Conservation (phyloP, 1,140 invertebrate species). For the Geopemphigus sp. region DNA sequence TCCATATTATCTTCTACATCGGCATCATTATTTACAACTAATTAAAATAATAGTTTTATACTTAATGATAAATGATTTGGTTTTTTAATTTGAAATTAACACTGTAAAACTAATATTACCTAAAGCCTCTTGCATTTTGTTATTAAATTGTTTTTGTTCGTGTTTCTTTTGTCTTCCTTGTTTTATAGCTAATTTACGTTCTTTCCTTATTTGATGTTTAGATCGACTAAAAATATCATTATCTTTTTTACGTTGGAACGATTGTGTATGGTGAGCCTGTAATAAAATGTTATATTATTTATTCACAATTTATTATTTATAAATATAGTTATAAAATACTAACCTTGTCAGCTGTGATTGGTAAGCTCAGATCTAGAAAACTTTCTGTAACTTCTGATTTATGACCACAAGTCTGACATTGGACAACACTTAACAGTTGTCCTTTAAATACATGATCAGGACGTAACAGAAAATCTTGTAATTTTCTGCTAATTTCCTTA, state of each 20-base stretch:
- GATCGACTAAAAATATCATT: slow-evolving; percentile 59
- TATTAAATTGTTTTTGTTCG: slow-evolving; percentile 35
- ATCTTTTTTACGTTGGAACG: slow-evolving; percentile 56
- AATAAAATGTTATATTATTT: background rate
- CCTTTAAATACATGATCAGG: slow-evolving; percentile 75
- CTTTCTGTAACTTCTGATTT: slow-evolving; percentile 83
- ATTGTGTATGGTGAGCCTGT: slow-evolving; percentile 61
- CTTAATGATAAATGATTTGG: background rate
- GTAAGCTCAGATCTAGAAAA: slow-evolving; percentile 91
- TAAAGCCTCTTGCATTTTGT: slow-evolving; percentile 29
- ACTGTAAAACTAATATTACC: slow-evolving; percentile 1
- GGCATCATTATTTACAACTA: slow-evolving; percentile 65
- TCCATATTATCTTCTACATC: slow-evolving; percentile 73
- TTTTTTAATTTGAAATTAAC: background rate
- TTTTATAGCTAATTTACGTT: slow-evolving; percentile 64
- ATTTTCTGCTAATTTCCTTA: slow-evolving; percentile 57
- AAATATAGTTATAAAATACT: slow-evolving; percentile 6
- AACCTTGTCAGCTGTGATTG: slow-evolving; percentile 70
- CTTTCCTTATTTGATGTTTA: slow-evolving; percentile 69
- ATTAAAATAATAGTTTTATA: slow-evolving; percentile 40
- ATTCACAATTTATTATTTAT: background rate
- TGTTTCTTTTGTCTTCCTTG: slow-evolving; percentile 55
- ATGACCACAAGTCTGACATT: slow-evolving; percentile 85
- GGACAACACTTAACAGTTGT: slow-evolving; percentile 80
- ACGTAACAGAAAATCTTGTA: slow-evolving; percentile 52